phyloP scores from a whole-genome alignment of 2,888 invertebrate genomes.

The Brachypterus glaber region DNA sequence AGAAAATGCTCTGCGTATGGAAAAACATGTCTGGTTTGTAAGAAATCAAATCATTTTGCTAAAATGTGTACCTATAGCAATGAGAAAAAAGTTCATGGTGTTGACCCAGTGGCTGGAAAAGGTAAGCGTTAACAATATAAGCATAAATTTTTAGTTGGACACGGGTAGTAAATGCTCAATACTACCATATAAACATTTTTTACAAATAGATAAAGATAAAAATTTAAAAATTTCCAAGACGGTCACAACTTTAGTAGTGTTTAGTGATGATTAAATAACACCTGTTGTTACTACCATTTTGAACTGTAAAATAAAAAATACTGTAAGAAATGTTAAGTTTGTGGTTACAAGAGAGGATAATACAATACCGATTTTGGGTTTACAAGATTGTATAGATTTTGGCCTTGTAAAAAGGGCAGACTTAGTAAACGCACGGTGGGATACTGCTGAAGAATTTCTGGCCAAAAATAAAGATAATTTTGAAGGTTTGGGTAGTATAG shows the following conservation, averaged over 20 bases:
- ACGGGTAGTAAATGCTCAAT: too few species aligned
- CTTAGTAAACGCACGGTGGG: too few species aligned
- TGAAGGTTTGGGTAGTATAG: too few species aligned
- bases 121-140: too few species aligned
- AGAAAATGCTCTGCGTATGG: constrained; percentile 5
- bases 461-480: too few species aligned
- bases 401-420: too few species aligned
- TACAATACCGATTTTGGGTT: neutral
- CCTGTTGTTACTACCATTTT: constrained; percentile 1
- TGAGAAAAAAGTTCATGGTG: too few species aligned
- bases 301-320: neutral
- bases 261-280: neutral
- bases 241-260: constrained; percentile 1
- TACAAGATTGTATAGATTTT: too few species aligned
- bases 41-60: constrained; percentile 3
- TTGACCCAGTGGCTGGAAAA: too few species aligned
- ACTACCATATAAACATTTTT: too few species aligned
- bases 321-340: neutral
- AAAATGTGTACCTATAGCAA: neutral
- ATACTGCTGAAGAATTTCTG: too few species aligned
- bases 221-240: neutral
- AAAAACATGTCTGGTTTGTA: constrained; percentile 1
- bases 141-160: too few species aligned
- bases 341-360: neutral
- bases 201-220: neutral